Evolutionary conservation across 2,113 vertebrate species (phyloP).

Genomic region (Cebus imitator): DNA sequence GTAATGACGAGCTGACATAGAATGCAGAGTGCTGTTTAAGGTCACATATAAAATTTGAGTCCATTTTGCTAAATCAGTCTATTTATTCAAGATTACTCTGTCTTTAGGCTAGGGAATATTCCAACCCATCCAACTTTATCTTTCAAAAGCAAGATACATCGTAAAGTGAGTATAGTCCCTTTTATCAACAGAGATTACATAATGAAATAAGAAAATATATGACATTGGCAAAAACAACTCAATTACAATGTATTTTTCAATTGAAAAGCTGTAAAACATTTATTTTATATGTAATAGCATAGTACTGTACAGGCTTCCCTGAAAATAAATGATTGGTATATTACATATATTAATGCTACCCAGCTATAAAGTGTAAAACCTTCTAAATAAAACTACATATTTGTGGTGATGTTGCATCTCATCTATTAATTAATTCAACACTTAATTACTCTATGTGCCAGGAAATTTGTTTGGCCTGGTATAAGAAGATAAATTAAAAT

Average conservation of each 20-base stretch:
- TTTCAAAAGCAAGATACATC: conserved; percentile 40
- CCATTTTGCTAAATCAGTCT: conserved; percentile 62
- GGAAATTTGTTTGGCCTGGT: neutral
- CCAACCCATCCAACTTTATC: neutral
- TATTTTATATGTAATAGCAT: conserved; percentile 35
- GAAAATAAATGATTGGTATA: neutral
- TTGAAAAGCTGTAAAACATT: conserved; percentile 46
- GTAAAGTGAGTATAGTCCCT: conserved; percentile 13
- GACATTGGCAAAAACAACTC: conserved; percentile 48
- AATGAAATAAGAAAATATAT: conserved; percentile 57
- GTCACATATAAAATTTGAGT: conserved; percentile 54
- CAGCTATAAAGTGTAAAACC: neutral
- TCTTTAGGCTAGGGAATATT: conserved; percentile 32
- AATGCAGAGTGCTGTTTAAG: conserved; percentile 1
- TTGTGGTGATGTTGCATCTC: neutral
- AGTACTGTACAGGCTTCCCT: neutral
- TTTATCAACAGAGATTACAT: conserved; percentile 33
- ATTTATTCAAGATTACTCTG: conserved; percentile 52
- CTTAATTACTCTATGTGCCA: neutral
- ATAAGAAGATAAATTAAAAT: neutral
- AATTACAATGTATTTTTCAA: conserved; percentile 41
- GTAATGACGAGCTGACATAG: neutral
- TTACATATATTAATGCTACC: neutral
- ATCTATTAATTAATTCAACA: neutral
- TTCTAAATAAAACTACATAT: neutral